Evolutionary conservation across 2,113 vertebrate genomes (phyloP).

Genomic region (Potamarius usumacintae): DNA sequence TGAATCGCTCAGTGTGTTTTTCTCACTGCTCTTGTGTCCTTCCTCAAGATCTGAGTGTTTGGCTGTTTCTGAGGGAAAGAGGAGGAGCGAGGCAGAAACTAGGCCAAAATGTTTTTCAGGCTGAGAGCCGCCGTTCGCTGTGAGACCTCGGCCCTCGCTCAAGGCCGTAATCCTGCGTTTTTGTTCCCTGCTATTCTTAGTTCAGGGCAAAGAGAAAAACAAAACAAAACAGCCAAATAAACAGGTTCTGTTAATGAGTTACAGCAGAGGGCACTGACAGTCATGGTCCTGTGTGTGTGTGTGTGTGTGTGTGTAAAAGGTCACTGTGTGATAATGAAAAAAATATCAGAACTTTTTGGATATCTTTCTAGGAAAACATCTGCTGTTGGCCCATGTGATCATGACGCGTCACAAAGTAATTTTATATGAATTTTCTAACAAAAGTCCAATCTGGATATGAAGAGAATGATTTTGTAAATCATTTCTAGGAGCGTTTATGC

Average conservation of each 20-base stretch:
- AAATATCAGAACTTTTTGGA: not conserved
- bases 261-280: conserved; percentile 8
- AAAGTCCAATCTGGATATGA: not conserved
- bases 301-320: not conserved
- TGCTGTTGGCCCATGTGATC: not conserved
- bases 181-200: conserved; percentile 41
- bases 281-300: not conserved
- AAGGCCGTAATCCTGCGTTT: not conserved
- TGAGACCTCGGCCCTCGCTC: not conserved
- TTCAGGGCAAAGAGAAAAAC: not conserved
- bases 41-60: conserved; percentile 1
- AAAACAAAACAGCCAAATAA: not conserved
- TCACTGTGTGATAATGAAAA: not conserved
- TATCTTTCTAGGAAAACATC: not conserved
- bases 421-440: not conserved
- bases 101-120: conserved; percentile 26
- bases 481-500: not conserved
- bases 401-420: not conserved
- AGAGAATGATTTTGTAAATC: not conserved
- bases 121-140: not conserved
- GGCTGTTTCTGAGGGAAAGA: conserved; percentile 27
- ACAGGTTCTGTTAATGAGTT: conserved; percentile 27
- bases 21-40: not conserved
- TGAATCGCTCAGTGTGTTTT: not conserved
- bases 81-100: not conserved